Conservation (phyloP, 2,888 invertebrate species). For the Microctonus aethiopoides region DNA sequence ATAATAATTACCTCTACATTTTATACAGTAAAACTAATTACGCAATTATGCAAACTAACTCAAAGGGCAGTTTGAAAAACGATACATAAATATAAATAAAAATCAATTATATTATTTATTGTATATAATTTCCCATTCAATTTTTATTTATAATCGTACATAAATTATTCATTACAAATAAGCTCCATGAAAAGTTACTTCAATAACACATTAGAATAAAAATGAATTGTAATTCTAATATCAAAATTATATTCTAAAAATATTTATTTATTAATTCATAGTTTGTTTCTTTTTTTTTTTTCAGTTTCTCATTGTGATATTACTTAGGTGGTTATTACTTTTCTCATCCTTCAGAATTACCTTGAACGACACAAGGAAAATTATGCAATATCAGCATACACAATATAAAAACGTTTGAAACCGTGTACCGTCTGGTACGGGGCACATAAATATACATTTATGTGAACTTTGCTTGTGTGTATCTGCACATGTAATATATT, state of each 20-base stretch:
- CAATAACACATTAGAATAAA: not conserved
- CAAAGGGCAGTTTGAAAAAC: no score
- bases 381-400: slow-evolving; percentile 40
- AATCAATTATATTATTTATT: no score
- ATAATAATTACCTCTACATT: slow-evolving; percentile 28
- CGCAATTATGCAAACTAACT: slow-evolving; percentile 31
- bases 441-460: not conserved
- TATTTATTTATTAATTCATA: not conserved
- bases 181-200: not conserved
- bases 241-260: not conserved
- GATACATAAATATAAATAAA: no score
- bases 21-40: slow-evolving; percentile 26
- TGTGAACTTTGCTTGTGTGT: no score
- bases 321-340: slow-evolving; percentile 16
- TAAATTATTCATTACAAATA: not conserved
- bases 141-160: no score
- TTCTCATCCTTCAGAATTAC: slow-evolving; percentile 33
- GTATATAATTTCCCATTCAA: no score
- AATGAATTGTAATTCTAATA: not conserved
- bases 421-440: slow-evolving; percentile 40
- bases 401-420: slow-evolving; percentile 18
- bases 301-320: slow-evolving; percentile 15
- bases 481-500: not conserved
- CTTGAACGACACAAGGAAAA: slow-evolving; percentile 24
- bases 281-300: no score